Evolutionary conservation across 2,797 vertebrate species (phyloP).

Genomic region (Arrhamphus sclerolepis): DNA sequence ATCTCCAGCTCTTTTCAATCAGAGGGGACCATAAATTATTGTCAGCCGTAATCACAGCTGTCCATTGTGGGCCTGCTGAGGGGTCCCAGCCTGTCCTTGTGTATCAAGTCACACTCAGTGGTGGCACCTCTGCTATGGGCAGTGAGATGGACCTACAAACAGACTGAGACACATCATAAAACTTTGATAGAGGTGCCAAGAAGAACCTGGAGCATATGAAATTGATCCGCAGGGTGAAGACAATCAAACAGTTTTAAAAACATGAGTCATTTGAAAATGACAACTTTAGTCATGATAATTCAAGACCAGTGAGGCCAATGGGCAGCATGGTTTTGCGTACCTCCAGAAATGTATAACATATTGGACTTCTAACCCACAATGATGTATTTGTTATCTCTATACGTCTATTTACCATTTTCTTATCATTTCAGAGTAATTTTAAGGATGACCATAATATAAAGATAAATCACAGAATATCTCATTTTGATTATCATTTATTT

Average conservation of each 20-base stretch:
- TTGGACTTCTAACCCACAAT: neutral
- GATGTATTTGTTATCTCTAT: neutral
- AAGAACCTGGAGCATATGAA: slow-evolving; percentile 58
- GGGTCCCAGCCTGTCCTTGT: slow-evolving; percentile 72
- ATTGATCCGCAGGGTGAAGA: slow-evolving; percentile 43
- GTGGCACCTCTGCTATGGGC: slow-evolving; percentile 62
- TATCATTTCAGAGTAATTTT: too few species aligned
- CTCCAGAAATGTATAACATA: neutral
- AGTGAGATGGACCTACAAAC: slow-evolving; percentile 53
- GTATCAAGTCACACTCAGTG: slow-evolving; percentile 72
- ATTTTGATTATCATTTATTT: slow-evolving; percentile 27
- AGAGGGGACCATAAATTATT: slow-evolving; percentile 81
- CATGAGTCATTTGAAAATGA: slow-evolving; percentile 9
- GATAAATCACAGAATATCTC: too few species aligned
- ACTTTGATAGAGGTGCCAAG: slow-evolving; percentile 52
- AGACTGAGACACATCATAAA: slow-evolving; percentile 45
- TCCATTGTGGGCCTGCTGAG: slow-evolving; percentile 68
- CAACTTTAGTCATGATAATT: slow-evolving; percentile 1
- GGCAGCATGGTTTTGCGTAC: neutral
- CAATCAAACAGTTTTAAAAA: slow-evolving; percentile 23
- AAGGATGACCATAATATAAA: too few species aligned
- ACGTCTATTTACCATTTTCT: neutral
- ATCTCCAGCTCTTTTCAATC: slow-evolving; percentile 78
- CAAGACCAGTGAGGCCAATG: neutral
- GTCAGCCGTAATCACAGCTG: slow-evolving; percentile 80